A percentile compares a stretch with the other conserved stretches of the same genome.
Conservation (phyloP, 2,113 vertebrate genomes). For the Cephalophus harveyi region DNA sequence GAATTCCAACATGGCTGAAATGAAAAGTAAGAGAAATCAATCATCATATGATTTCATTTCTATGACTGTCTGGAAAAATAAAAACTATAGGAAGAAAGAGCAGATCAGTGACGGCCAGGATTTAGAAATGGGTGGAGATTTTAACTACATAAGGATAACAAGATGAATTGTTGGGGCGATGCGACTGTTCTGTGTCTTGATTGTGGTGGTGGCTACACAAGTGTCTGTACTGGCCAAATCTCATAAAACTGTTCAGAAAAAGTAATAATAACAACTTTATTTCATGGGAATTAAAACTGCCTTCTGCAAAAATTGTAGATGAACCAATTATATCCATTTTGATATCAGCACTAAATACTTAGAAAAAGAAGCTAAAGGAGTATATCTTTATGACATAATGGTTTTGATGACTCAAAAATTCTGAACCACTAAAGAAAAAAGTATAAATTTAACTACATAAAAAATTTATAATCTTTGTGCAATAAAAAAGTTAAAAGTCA, state of each 20-base stretch:
- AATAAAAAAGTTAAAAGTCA: background rate
- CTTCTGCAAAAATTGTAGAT: background rate
- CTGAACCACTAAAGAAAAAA: background rate
- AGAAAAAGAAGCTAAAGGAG: background rate
- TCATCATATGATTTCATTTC: background rate
- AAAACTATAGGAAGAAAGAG: background rate
- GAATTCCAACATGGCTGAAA: background rate
- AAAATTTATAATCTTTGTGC: background rate
- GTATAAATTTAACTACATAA: background rate
- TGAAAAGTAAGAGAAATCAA: background rate
- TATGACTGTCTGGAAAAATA: background rate
- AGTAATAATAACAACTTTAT: background rate
- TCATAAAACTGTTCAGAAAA: background rate
- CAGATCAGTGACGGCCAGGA: background rate
- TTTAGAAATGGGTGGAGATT: background rate
- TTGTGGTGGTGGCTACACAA: background rate
- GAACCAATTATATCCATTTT: background rate
- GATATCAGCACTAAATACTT: background rate
- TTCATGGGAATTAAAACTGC: background rate
- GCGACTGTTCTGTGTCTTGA: background rate
- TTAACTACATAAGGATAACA: too few relatives aligned
- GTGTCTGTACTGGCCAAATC: background rate
- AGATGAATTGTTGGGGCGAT: too few relatives aligned
- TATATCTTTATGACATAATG: background rate
- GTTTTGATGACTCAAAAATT: background rate